Base-by-base conservation (phyloP, 2,888 invertebrate species). In the Archips crataeganus region DNA sequence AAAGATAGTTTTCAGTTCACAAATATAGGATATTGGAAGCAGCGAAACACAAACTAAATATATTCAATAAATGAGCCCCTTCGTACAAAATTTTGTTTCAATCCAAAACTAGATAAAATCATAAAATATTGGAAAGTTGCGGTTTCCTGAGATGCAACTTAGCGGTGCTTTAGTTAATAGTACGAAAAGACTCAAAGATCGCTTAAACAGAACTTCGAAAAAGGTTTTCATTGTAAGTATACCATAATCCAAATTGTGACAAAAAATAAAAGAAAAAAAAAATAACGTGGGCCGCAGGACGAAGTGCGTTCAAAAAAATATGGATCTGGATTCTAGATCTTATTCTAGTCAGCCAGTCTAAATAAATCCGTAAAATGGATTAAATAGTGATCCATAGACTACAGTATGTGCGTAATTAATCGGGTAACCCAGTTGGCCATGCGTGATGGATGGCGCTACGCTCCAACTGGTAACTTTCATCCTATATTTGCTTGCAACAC, bases 341-440 rank as follows among this genome's bases (percentile, higher is more conserved):
- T 45, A 13, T 47, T 47, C 47, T 11, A 47, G 47, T 13, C 51
- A 15, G 51, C 51, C 15, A 8, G 8, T 9, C 49, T 51, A 51
- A 15, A 15, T 15, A 51, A 15, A 51, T 5, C 13, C 15, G n/a
- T 54, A 8, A 15, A 59, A 51, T 42, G 54, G 32, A 59, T 70
- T 39, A 39, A 39, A 6, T 39, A 60, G 49, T 59, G 57, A 49
- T 73, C 74, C 54, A 78, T 74, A 81, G 77, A 76, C 68, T 77
- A 67, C 68, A 77, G 76, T 76, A 75, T 71, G 75, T 74, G 60
- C 42, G 66, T 74, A 74, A 57, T 76, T 70, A 76, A 81, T 77
- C 82, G 80, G 84, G 84, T 87, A 84, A 85, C 84, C 85, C 79
- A 82, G 83, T 82, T 84, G 80, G 82, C 74, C 74, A 81, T 79